Base-by-base conservation (phyloP, 2,113 vertebrate species). In the Xiphias gladius region DNA sequence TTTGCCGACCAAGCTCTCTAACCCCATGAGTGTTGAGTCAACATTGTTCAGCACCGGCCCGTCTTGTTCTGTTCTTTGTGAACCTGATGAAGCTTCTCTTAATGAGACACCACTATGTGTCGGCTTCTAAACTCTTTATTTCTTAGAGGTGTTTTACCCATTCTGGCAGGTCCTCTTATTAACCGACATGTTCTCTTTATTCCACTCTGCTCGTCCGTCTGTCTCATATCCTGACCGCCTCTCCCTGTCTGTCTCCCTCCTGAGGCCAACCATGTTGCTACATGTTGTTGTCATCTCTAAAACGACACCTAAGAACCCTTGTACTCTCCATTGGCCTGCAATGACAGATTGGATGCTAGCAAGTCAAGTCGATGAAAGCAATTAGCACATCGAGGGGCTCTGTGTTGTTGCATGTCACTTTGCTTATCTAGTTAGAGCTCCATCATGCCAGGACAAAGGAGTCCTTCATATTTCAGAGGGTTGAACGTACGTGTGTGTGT, bases 341-440 rank as follows among this genome's bases (percentile, higher is more conserved):
- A 75, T 59, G 86, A 82, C 77, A 73, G 59, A 78, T 87, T 6
- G 26, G 54, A 41, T 67, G 75, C 68, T 43, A 37, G 35, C 57
- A 85, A n/a, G 79, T 79, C 83, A 81, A 81, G 80, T 67, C 75
- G n/a, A 77, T 73, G 64, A 88, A 92, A 87, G 84, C 85, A 93
- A 93, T 94, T 92, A 91, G 79, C 90, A 79, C 79, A 62, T 87
- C 24, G 77, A 85, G 59, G 70, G 77, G 24, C 71, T 80, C 37
- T 32, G 52, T 86, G 80, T 84, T 80, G 77, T 83, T 80, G 79
- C 72, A 24, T 69, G 84, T 89, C 81, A 71, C 65, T 75, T 88
- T 77, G 70, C 54, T 85, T 84, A 70, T 82, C 73, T 76, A 43
- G 78, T 70, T 73, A 19, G 4, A 66, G 76, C 76, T 74, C 73